A percentile compares a stretch with the other conserved stretches of the same genome.
Evolutionary conservation across 2,888 invertebrate species (phyloP).

Genomic region (Chelonus formosanus): DNA sequence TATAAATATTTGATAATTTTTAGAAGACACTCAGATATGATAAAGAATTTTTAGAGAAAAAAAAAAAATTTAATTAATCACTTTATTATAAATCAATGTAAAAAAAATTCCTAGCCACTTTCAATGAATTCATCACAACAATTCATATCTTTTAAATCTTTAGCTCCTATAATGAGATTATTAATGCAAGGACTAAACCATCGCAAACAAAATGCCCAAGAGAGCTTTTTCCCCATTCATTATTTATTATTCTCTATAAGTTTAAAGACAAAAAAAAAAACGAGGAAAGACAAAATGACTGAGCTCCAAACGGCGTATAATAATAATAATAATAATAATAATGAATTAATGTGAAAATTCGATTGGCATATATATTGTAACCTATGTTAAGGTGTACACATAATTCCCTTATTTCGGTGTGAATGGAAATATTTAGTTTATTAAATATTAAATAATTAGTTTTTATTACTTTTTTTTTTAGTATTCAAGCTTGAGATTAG

Average conservation of each 20-base stretch:
- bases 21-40: too few species aligned
- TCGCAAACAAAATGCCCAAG: neutral
- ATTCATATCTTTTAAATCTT: too few species aligned
- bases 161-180: too few species aligned
- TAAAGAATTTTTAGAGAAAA: too few species aligned
- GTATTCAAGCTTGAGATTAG: slow-evolving; percentile 15
- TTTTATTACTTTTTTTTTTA: slow-evolving; percentile 9
- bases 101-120: too few species aligned
- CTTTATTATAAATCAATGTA: too few species aligned
- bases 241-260: neutral
- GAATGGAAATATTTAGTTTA: slow-evolving; percentile 2
- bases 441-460: neutral
- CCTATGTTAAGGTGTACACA: too few species aligned
- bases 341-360: neutral
- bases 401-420: too few species aligned
- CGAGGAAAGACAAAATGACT: neutral
- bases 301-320: slow-evolving; percentile 28
- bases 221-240: neutral
- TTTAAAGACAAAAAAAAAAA: neutral
- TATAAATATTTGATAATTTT: too few species aligned
- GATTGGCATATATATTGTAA: too few species aligned
- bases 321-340: slow-evolving; percentile 3
- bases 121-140: too few species aligned
- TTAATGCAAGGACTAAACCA: neutral
- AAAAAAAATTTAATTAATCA: too few species aligned